Evolutionary conservation across 2,113 vertebrate species (phyloP).

Genomic region (Solenodon paradoxus): DNA sequence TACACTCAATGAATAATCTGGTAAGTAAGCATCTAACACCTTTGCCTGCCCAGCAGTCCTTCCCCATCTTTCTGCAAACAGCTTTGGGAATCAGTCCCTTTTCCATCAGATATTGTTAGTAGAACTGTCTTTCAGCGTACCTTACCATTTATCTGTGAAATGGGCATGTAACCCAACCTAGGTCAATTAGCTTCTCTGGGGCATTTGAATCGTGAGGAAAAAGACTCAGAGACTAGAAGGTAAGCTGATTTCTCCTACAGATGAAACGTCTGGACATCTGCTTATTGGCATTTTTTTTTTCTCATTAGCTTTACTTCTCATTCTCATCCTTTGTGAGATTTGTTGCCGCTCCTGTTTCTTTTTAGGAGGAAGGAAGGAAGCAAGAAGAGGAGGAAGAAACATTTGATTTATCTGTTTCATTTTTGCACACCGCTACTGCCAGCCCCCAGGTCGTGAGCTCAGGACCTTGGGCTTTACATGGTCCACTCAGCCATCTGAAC

Average conservation of each 20-base stretch:
- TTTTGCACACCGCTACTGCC: no score
- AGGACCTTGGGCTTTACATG: no score
- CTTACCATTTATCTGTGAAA: neutral
- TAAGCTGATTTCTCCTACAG: neutral
- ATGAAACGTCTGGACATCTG: neutral
- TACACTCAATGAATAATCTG: neutral
- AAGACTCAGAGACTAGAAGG: neutral
- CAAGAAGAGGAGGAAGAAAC: no score
- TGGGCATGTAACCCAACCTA: neutral
- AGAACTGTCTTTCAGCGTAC: neutral
- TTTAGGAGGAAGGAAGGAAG: no score
- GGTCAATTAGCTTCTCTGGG: neutral
- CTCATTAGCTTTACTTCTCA: neutral
- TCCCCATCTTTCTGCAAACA: neutral
- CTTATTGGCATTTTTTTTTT: neutral
- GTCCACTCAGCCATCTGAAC: no score
- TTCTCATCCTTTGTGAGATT: no score
- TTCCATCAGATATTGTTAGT: neutral
- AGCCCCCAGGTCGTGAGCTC: no score
- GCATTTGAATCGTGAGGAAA: neutral
- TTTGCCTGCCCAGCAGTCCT: neutral
- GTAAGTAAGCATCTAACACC: neutral
- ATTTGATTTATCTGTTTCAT: no score
- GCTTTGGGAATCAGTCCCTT: neutral
- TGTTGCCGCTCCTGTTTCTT: no score